Conservation (phyloP, 2,888 invertebrate genomes). For the Lampropteryx suffumata region DNA sequence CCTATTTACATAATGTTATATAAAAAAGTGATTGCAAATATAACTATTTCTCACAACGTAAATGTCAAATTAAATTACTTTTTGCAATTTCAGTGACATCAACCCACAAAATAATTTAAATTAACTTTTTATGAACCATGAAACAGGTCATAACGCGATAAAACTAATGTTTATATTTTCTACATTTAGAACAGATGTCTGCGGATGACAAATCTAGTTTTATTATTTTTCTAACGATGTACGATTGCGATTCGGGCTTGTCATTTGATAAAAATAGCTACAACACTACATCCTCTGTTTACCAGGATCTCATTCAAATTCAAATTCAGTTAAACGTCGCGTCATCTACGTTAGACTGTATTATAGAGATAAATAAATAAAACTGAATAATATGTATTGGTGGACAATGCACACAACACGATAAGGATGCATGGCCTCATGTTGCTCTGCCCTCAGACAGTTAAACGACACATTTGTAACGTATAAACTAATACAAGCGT, state of each 20-base stretch:
- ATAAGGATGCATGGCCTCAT: too few species aligned
- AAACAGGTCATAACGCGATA: slow-evolving; percentile 47
- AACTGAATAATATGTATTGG: too few species aligned
- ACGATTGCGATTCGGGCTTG: slow-evolving; percentile 12
- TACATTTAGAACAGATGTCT: slow-evolving; percentile 30
- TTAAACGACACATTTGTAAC: too few species aligned
- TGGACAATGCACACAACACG: too few species aligned
- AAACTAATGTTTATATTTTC: slow-evolving; percentile 33
- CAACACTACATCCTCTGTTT: too few species aligned
- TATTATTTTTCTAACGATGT: slow-evolving; percentile 29
- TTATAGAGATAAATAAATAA: too few species aligned
- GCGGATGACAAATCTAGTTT: slow-evolving; percentile 34
- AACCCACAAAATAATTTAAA: slow-evolving; percentile 48
- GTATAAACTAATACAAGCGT: too few species aligned
- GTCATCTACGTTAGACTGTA: too few species aligned
- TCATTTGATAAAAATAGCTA: slow-evolving; percentile 24
- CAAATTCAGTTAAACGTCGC: too few species aligned
- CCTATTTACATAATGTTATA: too few species aligned
- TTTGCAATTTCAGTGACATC: slow-evolving; percentile 43
- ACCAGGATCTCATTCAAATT: too few species aligned
- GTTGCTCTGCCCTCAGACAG: too few species aligned
- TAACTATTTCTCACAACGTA: not conserved
- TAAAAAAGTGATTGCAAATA: not conserved
- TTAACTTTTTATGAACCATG: slow-evolving; percentile 45
- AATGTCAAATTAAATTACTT: slow-evolving; percentile 15